Evolutionary conservation across 2,113 vertebrate species (phyloP), one percentile per base, ranked within the genome.

Genomic region (Leptobrachium leishanense): DNA sequence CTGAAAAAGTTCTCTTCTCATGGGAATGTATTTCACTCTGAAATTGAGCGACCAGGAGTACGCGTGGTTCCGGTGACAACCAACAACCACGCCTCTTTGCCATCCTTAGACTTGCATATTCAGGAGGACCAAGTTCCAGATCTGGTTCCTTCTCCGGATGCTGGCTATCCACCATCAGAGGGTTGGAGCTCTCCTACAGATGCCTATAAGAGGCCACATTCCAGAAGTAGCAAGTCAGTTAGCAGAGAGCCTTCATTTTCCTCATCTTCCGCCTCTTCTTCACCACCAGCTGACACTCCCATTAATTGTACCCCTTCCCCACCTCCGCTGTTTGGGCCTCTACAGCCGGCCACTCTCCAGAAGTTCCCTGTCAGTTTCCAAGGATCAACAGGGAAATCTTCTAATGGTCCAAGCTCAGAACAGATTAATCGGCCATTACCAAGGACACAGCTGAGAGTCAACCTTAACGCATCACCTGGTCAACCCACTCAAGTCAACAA

Each of bases 1-100:
- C 70, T 92, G 42, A 94, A 93, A 82, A 94, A 91, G 79, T 91
- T 94, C 73, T 91, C 90, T 0, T 94, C 92, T 0, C 92, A 93
- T 0, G 83, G 92, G 20, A 92, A 85, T 2, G 81, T 94, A 59
- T 93, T 93, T 79, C 90, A 88, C 0, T 88, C 42, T 0, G 92
- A 92, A 83, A 76, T 83, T 6, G 89, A 90, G 0, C 84, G 75
- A 10, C 83, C 87, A 3, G 39, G 87, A 15, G 82, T 87, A 12
- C 15, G 74, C 0, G 80, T 74, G 43, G 82, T 85, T 5, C 89
- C 89, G 41, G 81, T 84, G 41, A 20, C 77, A 0, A 42, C 80
- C 2, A 39, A 82, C 3, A 92, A 88, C 82, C 91, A 87, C 31
- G 83, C 91, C 42, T 94, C 90, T 0, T 86, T 93, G 88, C 90